Base-by-base conservation (phyloP, 2,888 invertebrate genomes). In the Cryptocheilus praepositus region DNA sequence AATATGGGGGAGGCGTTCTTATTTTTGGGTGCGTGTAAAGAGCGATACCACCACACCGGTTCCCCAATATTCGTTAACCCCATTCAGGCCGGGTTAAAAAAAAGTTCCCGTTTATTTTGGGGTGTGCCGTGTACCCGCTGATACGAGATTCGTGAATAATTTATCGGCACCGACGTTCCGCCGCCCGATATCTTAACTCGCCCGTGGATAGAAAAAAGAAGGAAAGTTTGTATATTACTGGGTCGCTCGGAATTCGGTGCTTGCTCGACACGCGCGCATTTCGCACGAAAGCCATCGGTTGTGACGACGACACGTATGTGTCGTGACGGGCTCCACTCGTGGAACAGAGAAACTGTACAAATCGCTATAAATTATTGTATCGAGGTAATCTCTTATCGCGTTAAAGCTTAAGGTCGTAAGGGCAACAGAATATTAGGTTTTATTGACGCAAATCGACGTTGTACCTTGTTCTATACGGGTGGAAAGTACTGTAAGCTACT, bases 281-380 rank as follows among this genome's bases (percentile, higher is more conserved):
- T 44, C 18, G 19, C 55, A 43, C 19, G 36, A 28, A 25, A 28
- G 54, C 28, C 25, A 11, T 21, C 11, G 5, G 11, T 16, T 5
- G 13, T 18, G 54, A 55, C 16, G 11, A 8, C 25, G 28, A 16
- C 15, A 28, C 16, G 25, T 25, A 25, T 36, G 49, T 18, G 19
- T 49, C 49, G 49, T 19, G 49, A 18, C 49, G 49, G 1, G 49
- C 49, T 49, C 43, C 43, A 36, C 36, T 7, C 11, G 19, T 15
- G 49, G 54, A 56, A 57, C 57, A 22, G 52, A 64, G 65, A 62
- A 58, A 62, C 60, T 64, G 68, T 77, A 77, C 60, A 70, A 77
- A 68, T 71, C 52, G 53, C 55, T 69, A 67, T 52, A 66, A 66
- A 63, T 77, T 70, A 67, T 59, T 64, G 55, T 56, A 67, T 62